Conservation (phyloP, 2,797 vertebrate species). For the Calcarius lapponicus region DNA sequence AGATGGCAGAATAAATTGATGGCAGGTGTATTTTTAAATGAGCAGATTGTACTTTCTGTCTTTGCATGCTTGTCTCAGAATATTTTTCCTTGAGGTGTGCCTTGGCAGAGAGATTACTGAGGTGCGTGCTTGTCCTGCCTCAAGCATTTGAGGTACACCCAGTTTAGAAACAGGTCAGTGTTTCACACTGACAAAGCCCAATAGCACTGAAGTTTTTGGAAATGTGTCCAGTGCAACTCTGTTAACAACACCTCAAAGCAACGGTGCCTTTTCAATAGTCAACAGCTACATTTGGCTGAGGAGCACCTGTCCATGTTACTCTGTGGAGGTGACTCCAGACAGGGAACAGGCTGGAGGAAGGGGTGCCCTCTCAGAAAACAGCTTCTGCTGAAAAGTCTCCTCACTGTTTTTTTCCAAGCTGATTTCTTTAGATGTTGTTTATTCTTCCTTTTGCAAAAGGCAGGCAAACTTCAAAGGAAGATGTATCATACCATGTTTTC, state of each 20-base stretch:
- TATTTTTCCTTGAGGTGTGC: not conserved
- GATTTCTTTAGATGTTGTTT: not conserved
- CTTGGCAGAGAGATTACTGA: not conserved
- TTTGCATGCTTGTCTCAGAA: not conserved
- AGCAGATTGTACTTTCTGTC: not conserved
- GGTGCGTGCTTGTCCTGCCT: not conserved
- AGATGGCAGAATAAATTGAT: not conserved
- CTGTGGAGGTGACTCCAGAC: not conserved
- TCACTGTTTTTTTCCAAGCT: not conserved
- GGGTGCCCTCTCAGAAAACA: not conserved
- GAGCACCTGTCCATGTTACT: not conserved
- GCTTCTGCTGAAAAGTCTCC: not conserved
- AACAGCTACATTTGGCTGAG: not conserved
- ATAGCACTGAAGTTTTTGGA: not conserved
- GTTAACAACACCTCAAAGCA: not conserved
- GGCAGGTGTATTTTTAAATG: not conserved
- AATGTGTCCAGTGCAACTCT: not conserved
- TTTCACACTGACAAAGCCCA: not conserved
- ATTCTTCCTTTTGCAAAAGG: not conserved
- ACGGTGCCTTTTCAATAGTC: not conserved
- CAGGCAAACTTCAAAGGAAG: not conserved
- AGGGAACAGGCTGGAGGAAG: not conserved
- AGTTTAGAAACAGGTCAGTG: not conserved
- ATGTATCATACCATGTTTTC: fast-evolving
- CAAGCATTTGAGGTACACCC: fast-evolving